Evolutionary conservation across 2,888 invertebrate genomes (phyloP), one percentile per base, ranked within the genome.

Genomic region (Hofmannophila pseudospretella): DNA sequence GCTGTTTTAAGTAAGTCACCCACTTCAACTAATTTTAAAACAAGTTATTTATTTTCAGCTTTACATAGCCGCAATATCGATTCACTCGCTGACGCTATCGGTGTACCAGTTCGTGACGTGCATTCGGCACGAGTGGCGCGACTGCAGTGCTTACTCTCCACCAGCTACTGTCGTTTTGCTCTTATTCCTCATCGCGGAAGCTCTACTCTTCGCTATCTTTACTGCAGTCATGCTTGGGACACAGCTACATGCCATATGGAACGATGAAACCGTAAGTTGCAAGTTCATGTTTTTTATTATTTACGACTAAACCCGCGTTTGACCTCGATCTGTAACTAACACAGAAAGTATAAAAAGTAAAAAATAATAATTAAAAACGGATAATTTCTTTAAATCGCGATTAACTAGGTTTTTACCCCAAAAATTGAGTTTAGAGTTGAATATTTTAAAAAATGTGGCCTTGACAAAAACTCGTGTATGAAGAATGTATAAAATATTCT

Each of bases 221-320:
- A 99, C 99, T 1, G 93, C 94, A 14, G 96, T 99, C 27, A 99
- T 99, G 99, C 91, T 98, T 56, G 96, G 95, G 32, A 97, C 98
- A 0, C 98, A 98, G 77, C 82, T 99, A 27, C 96, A 96, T 67
- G 98, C 99, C 14, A 99, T 99, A 67, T 97, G 98, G 92, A 96
- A 96, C 65, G 99, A 99, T 79, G 97, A 99, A 88, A 99, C 99
- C 55, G 97, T 95, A 76, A 75, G 88, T 72, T 32, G 34, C 16
- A 9, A 34, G 34, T 25, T 44, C 36, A 12, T 33, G n/a, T n/a
- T n/a, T n/a, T n/a, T n/a, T n/a, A n/a, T n/a, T n/a, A n/a, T n/a
- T n/a, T n/a, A n/a, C n/a, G n/a, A n/a, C n/a, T n/a, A n/a, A n/a
- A n/a, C n/a, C n/a, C n/a, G n/a, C n/a, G n/a, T n/a, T n/a, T n/a